phyloP scores from a whole-genome alignment of 2,888 invertebrate species.

The Rhyacophila evoluta region DNA sequence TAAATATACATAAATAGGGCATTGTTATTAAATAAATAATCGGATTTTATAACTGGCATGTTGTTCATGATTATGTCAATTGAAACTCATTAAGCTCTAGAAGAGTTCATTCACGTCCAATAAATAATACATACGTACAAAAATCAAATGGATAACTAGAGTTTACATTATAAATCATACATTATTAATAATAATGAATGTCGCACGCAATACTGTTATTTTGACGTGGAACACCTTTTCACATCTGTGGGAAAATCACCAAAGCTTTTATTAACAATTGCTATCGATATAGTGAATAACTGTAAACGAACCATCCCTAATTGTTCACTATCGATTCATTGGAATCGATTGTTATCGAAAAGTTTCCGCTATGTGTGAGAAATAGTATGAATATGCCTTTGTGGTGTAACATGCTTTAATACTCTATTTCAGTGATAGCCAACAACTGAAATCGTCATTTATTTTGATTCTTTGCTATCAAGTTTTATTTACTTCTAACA shows the following conservation, averaged over 20 bases:
- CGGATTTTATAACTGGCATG: background rate
- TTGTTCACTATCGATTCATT: conserved; percentile 44
- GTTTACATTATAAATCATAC: background rate
- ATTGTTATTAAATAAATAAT: background rate
- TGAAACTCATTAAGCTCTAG: background rate
- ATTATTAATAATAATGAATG: conserved; percentile 23
- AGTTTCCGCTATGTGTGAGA: conserved; percentile 44
- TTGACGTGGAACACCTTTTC: conserved; percentile 36
- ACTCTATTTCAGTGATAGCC: no score
- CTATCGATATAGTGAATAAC: conserved; percentile 35
- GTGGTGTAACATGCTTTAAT: background rate
- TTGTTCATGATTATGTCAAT: background rate
- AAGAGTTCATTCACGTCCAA: conserved; percentile 29
- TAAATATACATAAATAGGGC: background rate
- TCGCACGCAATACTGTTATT: conserved; percentile 41
- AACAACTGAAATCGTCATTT: no score
- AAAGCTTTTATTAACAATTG: conserved; percentile 9
- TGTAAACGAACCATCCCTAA: conserved; percentile 47
- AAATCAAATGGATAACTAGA: conserved; percentile 10
- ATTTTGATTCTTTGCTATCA: no score
- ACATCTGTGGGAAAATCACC: conserved; percentile 45
- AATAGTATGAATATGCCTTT: conserved; percentile 17
- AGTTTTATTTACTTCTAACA: no score
- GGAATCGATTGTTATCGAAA: conserved; percentile 39
- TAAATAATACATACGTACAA: background rate